Evolutionary conservation across 2,888 invertebrate species (phyloP), one percentile per base, ranked within the genome.

Genomic region (Cecidostiba fungosa): DNA sequence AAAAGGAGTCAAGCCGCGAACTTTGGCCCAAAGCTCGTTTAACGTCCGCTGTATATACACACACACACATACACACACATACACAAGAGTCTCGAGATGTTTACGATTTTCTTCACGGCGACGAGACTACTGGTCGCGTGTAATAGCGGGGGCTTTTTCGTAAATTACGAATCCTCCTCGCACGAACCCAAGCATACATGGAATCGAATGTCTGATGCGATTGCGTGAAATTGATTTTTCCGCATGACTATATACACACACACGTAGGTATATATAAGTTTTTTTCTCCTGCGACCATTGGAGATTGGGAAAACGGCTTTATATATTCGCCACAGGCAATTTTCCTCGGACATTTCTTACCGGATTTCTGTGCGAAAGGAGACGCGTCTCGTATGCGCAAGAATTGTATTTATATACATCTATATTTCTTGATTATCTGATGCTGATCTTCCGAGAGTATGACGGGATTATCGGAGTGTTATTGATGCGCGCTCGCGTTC

Each of bases 141-240:
- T 19, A 66, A 47, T 69, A 43, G 39, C 19, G 23, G 1, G 47
- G 1, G 47, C 70, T 50, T 32, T 77, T 77, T 59, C n/a, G 59
- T 36, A 77, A 77, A 77, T 77, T 77, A 59, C 23, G 54, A 77
- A 77, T 59, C 23, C 77, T 36, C 72, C 43, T 50, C 10, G 14
- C 50, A 26, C 29, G 23, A 10, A 19, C n/a, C 54, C 23, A 19
- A 16, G n/a, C 54, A 36, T n/a, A 47, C 47, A 14, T 14, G 29
- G 19, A 59, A 77, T 77, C 36, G 77, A 59, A 77, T 77, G 36
- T 14, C 36, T 36, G n/a, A n/a, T n/a, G 12, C 23, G 59, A 77
- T 66, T 43, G 77, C 62, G 66, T 62, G 77, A 77, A 77, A 62
- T 77, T 66, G 62, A 62, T 77, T 43, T 77, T 66, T 77, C 23